Base-by-base conservation (phyloP, 2,888 invertebrate species). In the Oxyteleia sp. region DNA sequence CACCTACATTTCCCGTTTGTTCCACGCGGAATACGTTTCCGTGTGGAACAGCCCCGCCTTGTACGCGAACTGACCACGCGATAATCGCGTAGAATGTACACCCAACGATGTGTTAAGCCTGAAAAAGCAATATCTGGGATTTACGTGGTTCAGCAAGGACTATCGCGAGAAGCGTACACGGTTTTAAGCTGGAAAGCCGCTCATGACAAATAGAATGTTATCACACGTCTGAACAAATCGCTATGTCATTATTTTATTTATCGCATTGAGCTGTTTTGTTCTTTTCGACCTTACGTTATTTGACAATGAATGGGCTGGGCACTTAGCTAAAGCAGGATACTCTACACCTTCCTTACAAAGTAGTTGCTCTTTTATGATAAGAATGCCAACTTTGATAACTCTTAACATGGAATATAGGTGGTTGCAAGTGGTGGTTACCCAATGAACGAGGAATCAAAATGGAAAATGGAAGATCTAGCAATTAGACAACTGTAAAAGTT, bases 21-120 rank as follows among this genome's bases (percentile, higher is more conserved):
- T 83, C 84, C 84, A 75, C 84, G 76, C 63, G 75, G 69, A 84
- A 84, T n/a, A 75, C 80, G 84, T 79, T 84, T 87, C 82, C 75
- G 68, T 71, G 86, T 86, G 82, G n/a, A n/a, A n/a, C 86, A 75
- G 45, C 76, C 75, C 82, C 83, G 74, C 23, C 84, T 61, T 72
- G 47, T 57, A 43, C 69, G 59, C 66, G 61, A 38, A 69, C 76
- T 79, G 85, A 83, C 82, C 85, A 41, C 68, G 63, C 83, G 79
- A 83, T 85, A 82, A 85, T 85, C 85, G 78, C 64, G 29, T 55
- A 51, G 72, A 64, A 76, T 41, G 68, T 59, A 49, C 64, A 49
- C 35, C 63, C 83, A 32, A 55, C 78, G 72, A 69, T 75, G 79
- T 16, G 79, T 49, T 66, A 72, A 83, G 69, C 83, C 57, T 79